Evolutionary conservation across 2,797 vertebrate species (phyloP).

Genomic region (Ciconia nigra): DNA sequence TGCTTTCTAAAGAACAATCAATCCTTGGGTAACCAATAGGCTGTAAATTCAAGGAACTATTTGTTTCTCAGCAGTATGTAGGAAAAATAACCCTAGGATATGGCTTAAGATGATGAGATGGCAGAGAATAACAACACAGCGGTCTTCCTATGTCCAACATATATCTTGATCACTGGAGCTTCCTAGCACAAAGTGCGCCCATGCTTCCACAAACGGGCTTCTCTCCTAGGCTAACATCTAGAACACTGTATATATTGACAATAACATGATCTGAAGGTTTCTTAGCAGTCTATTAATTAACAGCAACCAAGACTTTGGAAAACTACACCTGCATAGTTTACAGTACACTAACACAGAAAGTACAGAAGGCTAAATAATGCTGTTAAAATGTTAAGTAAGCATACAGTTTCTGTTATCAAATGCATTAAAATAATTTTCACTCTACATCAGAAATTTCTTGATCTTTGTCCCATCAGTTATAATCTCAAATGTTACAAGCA

Average conservation of each 20-base stretch:
- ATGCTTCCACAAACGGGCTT: neutral
- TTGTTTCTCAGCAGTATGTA: neutral
- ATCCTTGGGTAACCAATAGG: neutral
- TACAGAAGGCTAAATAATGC: neutral
- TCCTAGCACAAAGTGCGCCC: neutral
- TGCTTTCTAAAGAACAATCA: neutral
- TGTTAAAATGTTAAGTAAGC: neutral
- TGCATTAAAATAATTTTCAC: neutral
- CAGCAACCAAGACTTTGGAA: neutral
- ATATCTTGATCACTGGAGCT: neutral
- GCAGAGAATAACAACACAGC: neutral
- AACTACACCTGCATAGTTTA: neutral
- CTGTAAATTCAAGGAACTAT: neutral
- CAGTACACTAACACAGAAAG: neutral
- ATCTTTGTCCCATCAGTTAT: neutral
- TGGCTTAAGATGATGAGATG: neutral
- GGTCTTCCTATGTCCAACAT: neutral
- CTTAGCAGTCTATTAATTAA: neutral
- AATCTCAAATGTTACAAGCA: neutral
- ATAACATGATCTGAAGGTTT: neutral
- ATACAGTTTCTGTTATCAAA: neutral
- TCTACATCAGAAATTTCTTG: neutral
- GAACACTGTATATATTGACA: neutral
- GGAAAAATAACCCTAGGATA: neutral
- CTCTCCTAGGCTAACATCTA: neutral